A percentile compares a stretch with the other conserved stretches of the same genome.
phyloP scores from a whole-genome alignment of 2,797 vertebrate genomes.

The Characodon lateralis region DNA sequence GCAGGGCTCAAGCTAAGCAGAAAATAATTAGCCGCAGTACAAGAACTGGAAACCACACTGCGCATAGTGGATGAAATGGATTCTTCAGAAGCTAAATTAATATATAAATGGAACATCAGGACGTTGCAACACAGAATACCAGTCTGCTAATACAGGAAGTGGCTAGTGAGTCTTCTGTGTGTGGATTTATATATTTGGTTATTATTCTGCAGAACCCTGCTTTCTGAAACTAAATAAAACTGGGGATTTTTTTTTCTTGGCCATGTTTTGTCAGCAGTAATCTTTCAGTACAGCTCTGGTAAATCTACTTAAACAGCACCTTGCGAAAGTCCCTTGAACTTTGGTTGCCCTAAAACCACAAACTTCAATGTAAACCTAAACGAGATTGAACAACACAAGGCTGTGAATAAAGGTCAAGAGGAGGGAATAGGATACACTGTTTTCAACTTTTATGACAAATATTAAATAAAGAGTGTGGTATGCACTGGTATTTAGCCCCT shows the following conservation, averaged over 20 bases:
- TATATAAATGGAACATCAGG: neutral
- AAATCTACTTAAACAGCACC: no score
- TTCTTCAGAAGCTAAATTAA: neutral
- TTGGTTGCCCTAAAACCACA: neutral
- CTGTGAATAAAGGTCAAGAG: no score
- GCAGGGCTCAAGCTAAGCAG: neutral
- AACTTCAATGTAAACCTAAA: no score
- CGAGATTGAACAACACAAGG: no score
- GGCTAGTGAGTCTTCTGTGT: neutral
- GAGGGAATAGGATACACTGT: no score
- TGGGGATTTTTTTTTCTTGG: no score
- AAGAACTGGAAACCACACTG: neutral
- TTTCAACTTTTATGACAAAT: no score
- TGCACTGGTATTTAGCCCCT: neutral
- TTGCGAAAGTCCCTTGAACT: neutral
- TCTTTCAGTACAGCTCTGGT: neutral
- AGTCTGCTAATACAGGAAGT: conserved; percentile 2
- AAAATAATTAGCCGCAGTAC: neutral
- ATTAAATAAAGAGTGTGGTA: no score
- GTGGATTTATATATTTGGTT: no score
- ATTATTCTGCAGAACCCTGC: neutral
- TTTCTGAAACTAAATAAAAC: neutral
- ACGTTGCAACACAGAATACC: neutral
- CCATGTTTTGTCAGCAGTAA: neutral
- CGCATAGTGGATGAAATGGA: neutral